Conservation (phyloP, 1,140 invertebrate genomes). For the Papilio aristodemus region DNA sequence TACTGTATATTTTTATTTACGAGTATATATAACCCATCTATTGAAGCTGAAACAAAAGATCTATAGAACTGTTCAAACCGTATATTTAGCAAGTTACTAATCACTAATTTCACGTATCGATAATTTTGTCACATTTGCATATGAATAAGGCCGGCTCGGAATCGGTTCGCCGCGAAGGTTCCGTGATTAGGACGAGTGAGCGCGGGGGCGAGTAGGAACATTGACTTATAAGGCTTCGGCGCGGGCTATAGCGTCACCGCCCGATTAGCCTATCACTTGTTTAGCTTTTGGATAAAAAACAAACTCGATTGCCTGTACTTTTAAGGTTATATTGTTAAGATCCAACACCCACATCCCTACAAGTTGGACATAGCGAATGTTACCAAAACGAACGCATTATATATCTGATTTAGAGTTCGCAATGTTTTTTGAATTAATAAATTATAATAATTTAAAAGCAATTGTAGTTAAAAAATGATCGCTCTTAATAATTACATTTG, state of each 20-base stretch:
- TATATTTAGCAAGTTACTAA: constrained; percentile 29
- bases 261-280: constrained; percentile 60
- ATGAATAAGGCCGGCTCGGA: constrained; percentile 42
- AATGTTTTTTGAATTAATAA: not conserved
- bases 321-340: constrained; percentile 67
- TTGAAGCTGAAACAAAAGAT: not conserved
- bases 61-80: not conserved
- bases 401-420: not conserved
- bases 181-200: constrained; percentile 46
- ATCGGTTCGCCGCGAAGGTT: constrained; percentile 44
- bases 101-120: constrained; percentile 16
- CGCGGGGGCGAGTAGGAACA: constrained; percentile 75
- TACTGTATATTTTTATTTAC: too few relatives aligned
- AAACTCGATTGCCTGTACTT: constrained; percentile 57
- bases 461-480: too few relatives aligned
- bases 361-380: constrained; percentile 18
- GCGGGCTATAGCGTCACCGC: constrained; percentile 65
- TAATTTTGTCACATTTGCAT: constrained; percentile 45
- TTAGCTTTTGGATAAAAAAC: constrained; percentile 61
- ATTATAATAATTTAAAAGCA: too few relatives aligned
- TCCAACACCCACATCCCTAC: constrained; percentile 47
- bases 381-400: constrained; percentile 22
- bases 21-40: too few relatives aligned
- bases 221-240: constrained; percentile 65
- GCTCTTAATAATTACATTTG: too few relatives aligned